phyloP scores from a whole-genome alignment of 2,888 invertebrate genomes.

The Archips crataeganus region DNA sequence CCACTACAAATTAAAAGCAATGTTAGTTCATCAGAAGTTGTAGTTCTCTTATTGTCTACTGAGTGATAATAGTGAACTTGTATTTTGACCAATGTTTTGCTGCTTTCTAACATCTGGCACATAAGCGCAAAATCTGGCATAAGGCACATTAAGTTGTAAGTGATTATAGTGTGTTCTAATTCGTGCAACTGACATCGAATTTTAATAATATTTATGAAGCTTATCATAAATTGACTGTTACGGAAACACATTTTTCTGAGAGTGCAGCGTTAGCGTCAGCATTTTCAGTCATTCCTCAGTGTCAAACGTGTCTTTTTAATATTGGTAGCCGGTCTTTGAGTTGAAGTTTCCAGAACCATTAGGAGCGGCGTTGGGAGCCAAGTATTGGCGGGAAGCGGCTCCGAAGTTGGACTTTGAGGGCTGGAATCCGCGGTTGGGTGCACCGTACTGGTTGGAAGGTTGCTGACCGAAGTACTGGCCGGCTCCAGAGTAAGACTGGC shows the following conservation, averaged over 20 bases:
- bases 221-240: too few species aligned
- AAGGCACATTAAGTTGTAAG: neutral
- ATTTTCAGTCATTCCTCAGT: neutral
- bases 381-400: conserved; percentile 74
- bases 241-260: neutral
- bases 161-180: neutral
- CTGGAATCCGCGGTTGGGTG: conserved; percentile 47
- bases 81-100: too few species aligned
- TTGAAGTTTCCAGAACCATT: conserved; percentile 78
- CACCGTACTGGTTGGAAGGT: conserved; percentile 51
- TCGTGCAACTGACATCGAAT: neutral
- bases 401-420: conserved; percentile 46
- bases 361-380: conserved; percentile 73
- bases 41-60: neutral
- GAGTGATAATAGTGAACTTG: too few species aligned
- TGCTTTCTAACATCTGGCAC: too few species aligned
- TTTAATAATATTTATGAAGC: too few species aligned
- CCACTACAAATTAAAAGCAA: too few species aligned
- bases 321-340: conserved; percentile 77
- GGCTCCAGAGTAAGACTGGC: conserved; percentile 43
- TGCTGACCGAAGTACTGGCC: conserved; percentile 49
- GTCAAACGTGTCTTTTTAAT: conserved; percentile 53
- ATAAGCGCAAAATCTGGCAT: too few species aligned
- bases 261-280: neutral
- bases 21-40: neutral